Base-by-base conservation (phyloP, 2,888 invertebrate genomes). In the Phania funesta region DNA sequence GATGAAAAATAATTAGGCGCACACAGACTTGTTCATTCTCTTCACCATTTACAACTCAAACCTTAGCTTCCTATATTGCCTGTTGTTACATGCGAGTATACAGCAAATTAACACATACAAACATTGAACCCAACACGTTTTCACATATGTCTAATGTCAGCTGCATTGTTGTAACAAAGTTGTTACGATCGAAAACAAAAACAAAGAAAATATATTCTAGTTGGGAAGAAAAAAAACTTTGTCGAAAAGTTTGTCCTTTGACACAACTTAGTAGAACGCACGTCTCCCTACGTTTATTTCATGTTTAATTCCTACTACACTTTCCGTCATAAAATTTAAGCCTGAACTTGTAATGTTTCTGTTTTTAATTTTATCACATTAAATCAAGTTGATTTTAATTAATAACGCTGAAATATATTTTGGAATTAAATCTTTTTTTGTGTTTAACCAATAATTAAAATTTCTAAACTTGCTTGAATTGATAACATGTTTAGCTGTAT, bases 101-200 rank as follows among this genome's bases (percentile, higher is more conserved):
- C 65, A 52, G 67, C 73, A 71, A 58, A 81, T 81, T 81, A 76
- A 64, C 73, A 73, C 67, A 77, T 67, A 62, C 71, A 54, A 65
- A 58, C 77, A 73, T 56, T 73, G 56, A 68, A 81, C 68, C 73
- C 56, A 67, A 81, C 81, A 77, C 77, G 77, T 77, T 68, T 77
- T 68, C 77, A 77, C 81, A 81, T 81, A 77, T 81, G 81, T 81
- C 65, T 68, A 62, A 73, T 73, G 81, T 81, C 77, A 81, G 73
- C 73, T 81, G 77, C 81, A 77, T 74, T 77, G 81, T 68, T 81
- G 81, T 81, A 68, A 50, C 52, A 67, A 81, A 73, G 68, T 77
- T 77, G 52, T 60, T 50, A 6, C 24, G 13, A 54, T 62, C 9
- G 16, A 18, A 44, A 44, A 1, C 5, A 41, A 16, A 67, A 62